Evolutionary conservation across 2,797 vertebrate species (phyloP).

Genomic region (Leptoclinus maculatus): DNA sequence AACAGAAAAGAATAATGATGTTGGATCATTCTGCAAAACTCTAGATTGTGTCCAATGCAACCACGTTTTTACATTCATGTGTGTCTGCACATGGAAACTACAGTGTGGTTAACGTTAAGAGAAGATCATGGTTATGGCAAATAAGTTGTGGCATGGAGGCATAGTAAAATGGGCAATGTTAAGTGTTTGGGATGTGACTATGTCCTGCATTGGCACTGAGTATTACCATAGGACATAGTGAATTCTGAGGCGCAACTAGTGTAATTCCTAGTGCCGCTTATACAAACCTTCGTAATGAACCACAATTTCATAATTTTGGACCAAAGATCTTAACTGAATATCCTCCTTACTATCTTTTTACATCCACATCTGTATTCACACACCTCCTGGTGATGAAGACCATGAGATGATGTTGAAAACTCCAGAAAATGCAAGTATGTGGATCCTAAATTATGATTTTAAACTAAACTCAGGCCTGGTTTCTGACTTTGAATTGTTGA

Average conservation of each 20-base stretch:
- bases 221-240: background rate
- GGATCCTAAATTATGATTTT: too few species aligned
- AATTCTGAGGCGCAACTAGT: background rate
- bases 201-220: background rate
- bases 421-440: background rate
- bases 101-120: too few species aligned
- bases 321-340: background rate
- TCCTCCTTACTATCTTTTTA: background rate
- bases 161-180: too few species aligned
- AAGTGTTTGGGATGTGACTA: too few species aligned
- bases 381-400: background rate
- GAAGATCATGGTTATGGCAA: too few species aligned
- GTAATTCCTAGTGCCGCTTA: background rate
- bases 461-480: background rate
- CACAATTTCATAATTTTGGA: background rate
- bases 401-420: background rate
- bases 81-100: too few species aligned
- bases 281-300: background rate
- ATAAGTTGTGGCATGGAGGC: too few species aligned
- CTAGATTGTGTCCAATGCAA: too few species aligned
- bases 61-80: too few species aligned
- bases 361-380: background rate
- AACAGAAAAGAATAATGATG: too few species aligned
- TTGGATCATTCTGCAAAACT: too few species aligned
- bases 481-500: background rate